Base-by-base conservation (phyloP, 2,888 invertebrate species). In the Bellardia bayeri region DNA sequence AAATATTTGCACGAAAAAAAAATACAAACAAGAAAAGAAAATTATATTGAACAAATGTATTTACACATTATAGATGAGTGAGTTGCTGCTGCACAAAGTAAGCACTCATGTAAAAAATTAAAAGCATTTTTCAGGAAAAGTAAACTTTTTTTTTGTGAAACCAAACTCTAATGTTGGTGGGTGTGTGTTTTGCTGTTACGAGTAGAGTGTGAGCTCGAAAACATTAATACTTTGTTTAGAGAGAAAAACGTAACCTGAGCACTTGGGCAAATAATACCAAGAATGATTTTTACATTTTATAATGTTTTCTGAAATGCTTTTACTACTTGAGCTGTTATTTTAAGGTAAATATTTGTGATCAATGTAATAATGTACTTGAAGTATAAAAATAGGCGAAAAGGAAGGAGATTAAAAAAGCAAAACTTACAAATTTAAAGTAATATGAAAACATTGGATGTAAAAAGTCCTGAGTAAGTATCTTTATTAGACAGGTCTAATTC, bases 21-120 rank as follows among this genome's bases (percentile, higher is more conserved):
- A 6, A 16, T 9, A 37, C 30, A 71, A 54, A 64, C n/a, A 63
- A 49, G 56, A 1, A 37, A 66, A 40, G 30, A 40, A 72, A 78
- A 69, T 75, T 78, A 75, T 76, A 86, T 82, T 86, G 82, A 79
- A 69, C 79, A 74, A 75, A 71, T 61, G 51, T 80, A 83, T 80
- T 83, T 86, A 75, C 82, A 86, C 79, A 75, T 79, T 83, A 69
- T 75, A 75, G 79, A 82, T 82, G 79, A 79, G 79, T 74, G 74
- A 66, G 40, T 23, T 66, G 66, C 56, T 30, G 30, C 30, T 82
- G 69, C 49, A 69, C 86, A 86, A 82, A 82, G 82, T 72, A 83
- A 80, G 87, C 83, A 83, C 72, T 87, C 84, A 84, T 78, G 76
- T 81, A 72, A 78, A 81, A 84, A 87, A 87, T 87, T 81, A 82